phyloP scores from a whole-genome alignment of 2,888 invertebrate species.

The Scaptodrosophila latifasciaeformis region DNA sequence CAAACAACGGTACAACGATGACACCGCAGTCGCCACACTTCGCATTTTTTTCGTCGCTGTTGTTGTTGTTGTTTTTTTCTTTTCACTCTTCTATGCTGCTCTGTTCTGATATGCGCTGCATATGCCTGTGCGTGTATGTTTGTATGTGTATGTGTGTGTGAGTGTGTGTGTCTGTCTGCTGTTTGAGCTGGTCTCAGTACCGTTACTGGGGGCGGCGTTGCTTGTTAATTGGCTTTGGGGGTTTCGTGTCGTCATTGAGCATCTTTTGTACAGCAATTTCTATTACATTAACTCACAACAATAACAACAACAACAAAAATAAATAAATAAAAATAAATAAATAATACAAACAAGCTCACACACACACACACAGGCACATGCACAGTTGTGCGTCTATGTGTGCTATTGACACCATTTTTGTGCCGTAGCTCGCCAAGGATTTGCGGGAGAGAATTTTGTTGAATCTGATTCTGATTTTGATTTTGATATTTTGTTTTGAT shows the following conservation, averaged over 20 bases:
- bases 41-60: no score
- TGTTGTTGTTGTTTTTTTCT: no score
- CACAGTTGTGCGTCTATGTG: constrained; percentile 23
- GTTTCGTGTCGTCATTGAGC: constrained; percentile 62
- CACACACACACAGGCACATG: not conserved
- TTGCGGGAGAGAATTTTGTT: no score
- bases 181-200: not conserved
- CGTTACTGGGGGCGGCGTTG: constrained; percentile 3
- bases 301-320: constrained; percentile 8
- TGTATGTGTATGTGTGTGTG: no score
- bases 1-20: no score
- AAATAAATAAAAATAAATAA: no score
- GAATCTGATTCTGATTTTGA: no score
- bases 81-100: no score
- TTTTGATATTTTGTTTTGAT: no score
- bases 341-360: no score
- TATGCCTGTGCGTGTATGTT: not conserved
- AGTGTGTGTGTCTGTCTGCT: not conserved
- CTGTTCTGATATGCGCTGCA: no score
- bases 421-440: constrained; percentile 32
- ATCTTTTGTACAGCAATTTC: constrained; percentile 63
- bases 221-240: constrained; percentile 61
- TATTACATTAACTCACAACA: constrained; percentile 56
- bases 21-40: no score
- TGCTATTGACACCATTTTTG: constrained; percentile 62